A percentile compares a stretch with the other conserved stretches of the same genome.
These are phyloP conservation scores for Drosophila lini DNA, from an alignment of 1,140 invertebrate genomes.

Conservation along the genomic window DNA sequence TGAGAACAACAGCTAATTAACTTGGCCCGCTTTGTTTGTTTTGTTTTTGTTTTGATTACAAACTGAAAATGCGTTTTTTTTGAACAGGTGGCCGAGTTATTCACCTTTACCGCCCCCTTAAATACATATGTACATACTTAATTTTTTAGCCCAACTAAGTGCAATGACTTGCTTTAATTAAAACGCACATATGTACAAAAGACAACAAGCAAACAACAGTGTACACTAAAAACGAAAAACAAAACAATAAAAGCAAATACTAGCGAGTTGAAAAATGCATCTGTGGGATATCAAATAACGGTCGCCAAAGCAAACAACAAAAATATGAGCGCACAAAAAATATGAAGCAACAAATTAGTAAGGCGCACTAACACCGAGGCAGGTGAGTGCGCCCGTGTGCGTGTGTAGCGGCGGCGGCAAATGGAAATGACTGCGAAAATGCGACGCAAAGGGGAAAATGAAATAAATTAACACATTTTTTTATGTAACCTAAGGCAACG, in stretches of 20 bases:
- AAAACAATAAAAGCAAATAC: constrained; percentile 28
- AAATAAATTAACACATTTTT: constrained; percentile 80
- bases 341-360: constrained; percentile 68
- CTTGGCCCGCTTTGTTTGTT: constrained; percentile 12
- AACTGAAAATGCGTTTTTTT: constrained; percentile 2
- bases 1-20: background rate
- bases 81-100: constrained; percentile 9
- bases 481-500: constrained; percentile 67
- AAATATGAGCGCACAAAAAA: constrained; percentile 17
- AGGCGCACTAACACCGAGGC: constrained; percentile 41
- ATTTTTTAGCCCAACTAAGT: constrained; percentile 11
- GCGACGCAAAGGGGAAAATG: constrained; percentile 50
- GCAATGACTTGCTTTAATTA: constrained; percentile 33
- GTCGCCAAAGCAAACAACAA: constrained; percentile 31
- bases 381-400: constrained; percentile 7
- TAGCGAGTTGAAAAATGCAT: constrained; percentile 7
- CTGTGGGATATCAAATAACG: constrained; percentile 32
- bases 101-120: background rate
- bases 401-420: constrained; percentile 23
- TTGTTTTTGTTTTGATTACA: constrained; percentile 24
- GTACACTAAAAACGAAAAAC: constrained; percentile 5
- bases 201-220: background rate
- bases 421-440: constrained; percentile 60
- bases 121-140: background rate
- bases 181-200: constrained; percentile 21